phyloP scores from a whole-genome alignment of 2,888 invertebrate genomes.

The Nymphalis c-album region DNA sequence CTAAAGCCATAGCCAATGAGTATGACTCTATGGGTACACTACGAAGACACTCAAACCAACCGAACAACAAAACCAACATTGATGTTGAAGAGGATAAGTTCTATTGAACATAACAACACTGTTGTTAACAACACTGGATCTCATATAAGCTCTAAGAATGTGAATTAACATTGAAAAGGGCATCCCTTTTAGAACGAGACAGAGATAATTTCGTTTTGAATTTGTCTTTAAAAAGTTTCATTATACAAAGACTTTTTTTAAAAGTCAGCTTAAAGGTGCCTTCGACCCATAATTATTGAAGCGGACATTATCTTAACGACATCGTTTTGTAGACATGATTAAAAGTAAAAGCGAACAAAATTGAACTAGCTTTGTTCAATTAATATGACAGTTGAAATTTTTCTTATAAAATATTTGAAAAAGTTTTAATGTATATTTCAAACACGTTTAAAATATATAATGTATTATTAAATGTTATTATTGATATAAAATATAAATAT shows the following conservation, averaged over 20 bases:
- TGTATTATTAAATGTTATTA: too few species aligned
- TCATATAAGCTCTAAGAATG: not conserved
- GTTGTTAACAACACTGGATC: not conserved
- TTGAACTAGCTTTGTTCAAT: not conserved
- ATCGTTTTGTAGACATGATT: not conserved
- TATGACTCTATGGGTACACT: constrained; percentile 88
- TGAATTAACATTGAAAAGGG: not conserved
- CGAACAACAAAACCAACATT: constrained; percentile 83
- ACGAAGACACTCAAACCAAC: constrained; percentile 88
- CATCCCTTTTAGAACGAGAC: not conserved
- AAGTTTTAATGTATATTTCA: too few species aligned
- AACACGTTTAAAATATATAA: too few species aligned
- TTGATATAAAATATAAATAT: too few species aligned
- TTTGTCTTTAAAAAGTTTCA: not conserved
- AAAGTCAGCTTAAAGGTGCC: constrained; percentile 22
- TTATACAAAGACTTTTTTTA: constrained; percentile 12
- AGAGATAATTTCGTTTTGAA: constrained; percentile 1
- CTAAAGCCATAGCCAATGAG: constrained; percentile 87
- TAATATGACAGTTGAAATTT: too few species aligned
- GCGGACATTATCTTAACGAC: not conserved
- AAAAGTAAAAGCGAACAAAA: not conserved
- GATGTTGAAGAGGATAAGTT: constrained; percentile 85
- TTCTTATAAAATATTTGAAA: too few species aligned
- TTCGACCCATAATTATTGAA: constrained; percentile 16
- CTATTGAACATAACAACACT: constrained; percentile 65